Percentiles rank a stretch among this genome's conserved stretches.
These are phyloP conservation scores for Bombus waltoni DNA, from an alignment of 1,140 invertebrate species.

Conservation along the genomic window DNA sequence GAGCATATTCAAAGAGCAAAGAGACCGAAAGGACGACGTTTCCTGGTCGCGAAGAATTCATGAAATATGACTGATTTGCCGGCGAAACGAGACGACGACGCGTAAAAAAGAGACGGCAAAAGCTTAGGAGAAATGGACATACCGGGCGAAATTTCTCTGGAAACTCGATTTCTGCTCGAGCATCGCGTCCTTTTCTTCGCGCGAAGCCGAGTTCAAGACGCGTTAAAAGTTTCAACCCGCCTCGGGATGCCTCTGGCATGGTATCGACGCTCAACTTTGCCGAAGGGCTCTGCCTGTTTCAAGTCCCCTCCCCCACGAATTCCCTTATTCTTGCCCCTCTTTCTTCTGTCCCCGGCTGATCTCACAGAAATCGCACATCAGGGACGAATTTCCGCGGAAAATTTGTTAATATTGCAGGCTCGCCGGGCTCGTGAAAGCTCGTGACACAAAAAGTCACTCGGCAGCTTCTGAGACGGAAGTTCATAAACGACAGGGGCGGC, in stretches of 20 bases:
- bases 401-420: conserved; percentile 68
- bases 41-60: conserved; percentile 36
- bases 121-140: conserved; percentile 32
- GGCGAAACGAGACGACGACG: neutral
- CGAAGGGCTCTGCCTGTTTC: conserved; percentile 26
- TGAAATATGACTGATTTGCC: conserved; percentile 46
- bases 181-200: conserved; percentile 32
- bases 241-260: conserved; percentile 34
- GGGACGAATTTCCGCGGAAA: conserved; percentile 65
- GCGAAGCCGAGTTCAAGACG: conserved; percentile 48
- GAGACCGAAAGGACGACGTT: conserved; percentile 3
- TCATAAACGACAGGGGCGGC: conserved; percentile 46
- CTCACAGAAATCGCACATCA: conserved; percentile 63
- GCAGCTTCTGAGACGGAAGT: conserved; percentile 24
- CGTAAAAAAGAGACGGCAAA: neutral
- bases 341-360: conserved; percentile 52
- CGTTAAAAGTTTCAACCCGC: conserved; percentile 68
- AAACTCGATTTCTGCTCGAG: conserved; percentile 40
- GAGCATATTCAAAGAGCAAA: conserved; percentile 13
- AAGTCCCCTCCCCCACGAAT: neutral
- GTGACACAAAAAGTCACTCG: conserved; percentile 64
- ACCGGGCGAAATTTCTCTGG: conserved; percentile 23
- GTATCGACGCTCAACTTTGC: conserved; percentile 60
- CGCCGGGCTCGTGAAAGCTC: conserved; percentile 41
- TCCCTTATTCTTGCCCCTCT: neutral